These are phyloP conservation scores for Manis javanica DNA, from an alignment of 2,797 vertebrate species.

Conservation along the genomic window DNA sequence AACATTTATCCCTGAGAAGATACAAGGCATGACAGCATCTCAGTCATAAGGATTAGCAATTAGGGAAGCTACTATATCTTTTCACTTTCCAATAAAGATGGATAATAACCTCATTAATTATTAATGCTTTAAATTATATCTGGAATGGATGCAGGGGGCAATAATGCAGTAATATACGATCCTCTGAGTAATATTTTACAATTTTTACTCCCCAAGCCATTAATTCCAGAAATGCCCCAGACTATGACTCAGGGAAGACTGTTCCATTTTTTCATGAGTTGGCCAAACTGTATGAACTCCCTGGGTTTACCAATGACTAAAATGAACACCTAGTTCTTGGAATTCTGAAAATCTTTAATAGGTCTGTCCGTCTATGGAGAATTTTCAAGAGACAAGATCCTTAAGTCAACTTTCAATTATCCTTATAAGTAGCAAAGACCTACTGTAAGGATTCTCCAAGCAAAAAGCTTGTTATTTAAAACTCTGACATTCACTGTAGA, in stretches of 20 bases:
- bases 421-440: background rate
- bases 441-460: background rate
- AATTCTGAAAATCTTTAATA: slow-evolving; percentile 14
- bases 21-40: background rate
- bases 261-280: background rate
- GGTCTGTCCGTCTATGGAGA: background rate
- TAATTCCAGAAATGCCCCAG: background rate
- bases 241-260: background rate
- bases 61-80: background rate
- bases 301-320: background rate
- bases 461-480: background rate
- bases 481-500: background rate
- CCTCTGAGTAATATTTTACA: background rate
- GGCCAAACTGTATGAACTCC: background rate
- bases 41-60: background rate
- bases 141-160: background rate
- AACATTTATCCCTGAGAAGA: background rate
- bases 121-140: slow-evolving; percentile 18
- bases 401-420: background rate
- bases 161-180: background rate
- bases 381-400: background rate
- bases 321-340: background rate
- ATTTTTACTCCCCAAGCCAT: background rate
- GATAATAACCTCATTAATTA: background rate
- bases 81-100: background rate